Percentiles rank a stretch among this genome's conserved stretches.
phyloP scores from a whole-genome alignment of 2,113 vertebrate species.

The Epinephelus cyanopodus region DNA sequence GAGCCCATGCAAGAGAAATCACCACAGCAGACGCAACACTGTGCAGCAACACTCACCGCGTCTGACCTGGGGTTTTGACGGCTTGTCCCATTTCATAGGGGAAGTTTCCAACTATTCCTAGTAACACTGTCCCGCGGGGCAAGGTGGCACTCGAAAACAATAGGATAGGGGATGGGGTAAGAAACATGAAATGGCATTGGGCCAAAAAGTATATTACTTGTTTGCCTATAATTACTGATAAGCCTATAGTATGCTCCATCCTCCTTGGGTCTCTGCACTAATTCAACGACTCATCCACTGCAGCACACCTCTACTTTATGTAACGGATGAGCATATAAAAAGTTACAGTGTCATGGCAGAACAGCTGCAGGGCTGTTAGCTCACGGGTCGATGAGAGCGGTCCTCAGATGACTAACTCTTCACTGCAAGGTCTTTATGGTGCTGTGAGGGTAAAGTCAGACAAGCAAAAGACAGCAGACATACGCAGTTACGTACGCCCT shows the following conservation, averaged over 20 bases:
- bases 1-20: too few species aligned
- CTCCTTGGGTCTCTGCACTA: constrained; percentile 8
- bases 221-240: too few species aligned
- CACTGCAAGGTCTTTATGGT: constrained; percentile 33
- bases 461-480: constrained; percentile 25
- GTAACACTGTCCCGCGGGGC: too few species aligned
- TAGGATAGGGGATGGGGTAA: too few species aligned
- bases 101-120: too few species aligned
- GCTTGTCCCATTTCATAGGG: too few species aligned
- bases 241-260: neutral
- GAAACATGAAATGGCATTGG: too few species aligned
- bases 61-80: too few species aligned
- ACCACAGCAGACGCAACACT: too few species aligned
- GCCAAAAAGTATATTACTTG: too few species aligned
- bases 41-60: too few species aligned
- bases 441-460: constrained; percentile 17
- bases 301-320: constrained; percentile 48
- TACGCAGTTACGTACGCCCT: neutral
- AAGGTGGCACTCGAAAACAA: too few species aligned
- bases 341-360: constrained; percentile 48
- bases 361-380: constrained; percentile 48
- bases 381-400: constrained; percentile 49
- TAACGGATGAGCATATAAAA: constrained; percentile 46
- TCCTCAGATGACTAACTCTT: constrained; percentile 57
- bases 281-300: constrained; percentile 3